Evolutionary conservation across 30 jellyfish, hydroid and myxozoan species (phyloP).

Genomic region (Aurelia sp.): DNA sequence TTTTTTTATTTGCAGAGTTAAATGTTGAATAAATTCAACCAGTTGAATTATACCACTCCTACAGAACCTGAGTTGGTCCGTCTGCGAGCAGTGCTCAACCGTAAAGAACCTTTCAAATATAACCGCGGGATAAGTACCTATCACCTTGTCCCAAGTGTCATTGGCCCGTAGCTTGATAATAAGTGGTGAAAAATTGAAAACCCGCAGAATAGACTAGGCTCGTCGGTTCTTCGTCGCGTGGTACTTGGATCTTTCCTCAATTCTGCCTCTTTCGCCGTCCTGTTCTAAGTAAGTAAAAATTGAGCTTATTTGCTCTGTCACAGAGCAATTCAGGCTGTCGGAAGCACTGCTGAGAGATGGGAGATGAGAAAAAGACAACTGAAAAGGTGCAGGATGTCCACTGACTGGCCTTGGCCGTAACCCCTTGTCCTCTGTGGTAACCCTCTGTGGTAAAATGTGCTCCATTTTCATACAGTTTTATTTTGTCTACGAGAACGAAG

Average conservation of each 20-base stretch:
- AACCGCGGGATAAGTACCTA: constrained; percentile 58
- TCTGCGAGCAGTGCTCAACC: constrained; percentile 77
- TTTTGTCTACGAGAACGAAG: no score
- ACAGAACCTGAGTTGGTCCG: constrained; percentile 33
- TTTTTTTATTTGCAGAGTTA: not conserved
- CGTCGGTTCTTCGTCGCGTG: not conserved
- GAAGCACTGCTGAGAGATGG: constrained; percentile 56
- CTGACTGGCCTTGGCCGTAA: constrained; percentile 36
- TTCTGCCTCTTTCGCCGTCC: no score
- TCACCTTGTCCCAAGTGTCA: constrained; percentile 25
- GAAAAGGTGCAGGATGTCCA: not conserved
- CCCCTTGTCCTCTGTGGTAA: constrained; percentile 49
- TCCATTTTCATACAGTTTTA: no score
- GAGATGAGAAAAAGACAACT: constrained; percentile 14
- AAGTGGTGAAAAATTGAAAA: constrained; percentile 40
- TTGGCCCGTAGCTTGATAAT: constrained; percentile 63
- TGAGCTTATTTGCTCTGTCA: constrained; percentile 1
- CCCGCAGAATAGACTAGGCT: constrained; percentile 19
- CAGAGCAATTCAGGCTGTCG: constrained; percentile 50
- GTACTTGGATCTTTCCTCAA: no score
- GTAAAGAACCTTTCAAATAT: constrained; percentile 30
- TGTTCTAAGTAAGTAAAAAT: constrained; percentile 1
- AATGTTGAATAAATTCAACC: not conserved
- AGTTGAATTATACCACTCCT: constrained; percentile 46
- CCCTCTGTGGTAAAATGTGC: no score